Evolutionary conservation across 2,113 vertebrate genomes (phyloP).

Genomic region (Boleophthalmus pectinirostris): DNA sequence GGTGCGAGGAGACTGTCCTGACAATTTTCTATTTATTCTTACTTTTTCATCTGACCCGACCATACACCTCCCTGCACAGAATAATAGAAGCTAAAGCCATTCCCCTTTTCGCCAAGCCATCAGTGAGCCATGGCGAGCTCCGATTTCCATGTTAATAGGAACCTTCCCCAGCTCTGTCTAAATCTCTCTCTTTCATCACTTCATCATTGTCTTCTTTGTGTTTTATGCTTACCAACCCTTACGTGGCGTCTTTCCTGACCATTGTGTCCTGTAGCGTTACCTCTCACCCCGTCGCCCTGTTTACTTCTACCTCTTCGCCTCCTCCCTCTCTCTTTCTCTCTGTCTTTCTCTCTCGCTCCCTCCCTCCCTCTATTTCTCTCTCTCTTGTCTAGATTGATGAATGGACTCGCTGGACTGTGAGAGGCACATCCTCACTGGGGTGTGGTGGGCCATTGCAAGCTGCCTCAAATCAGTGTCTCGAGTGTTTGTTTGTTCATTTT

Average conservation of each 20-base stretch:
- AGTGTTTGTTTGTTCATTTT: slow-evolving; percentile 20
- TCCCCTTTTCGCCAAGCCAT: slow-evolving; percentile 72
- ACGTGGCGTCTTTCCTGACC: slow-evolving; percentile 24
- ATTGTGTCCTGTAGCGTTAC: slow-evolving; percentile 47
- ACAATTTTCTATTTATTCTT: slow-evolving; percentile 49
- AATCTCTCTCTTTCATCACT: slow-evolving; percentile 23
- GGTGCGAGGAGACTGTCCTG: slow-evolving; percentile 47
- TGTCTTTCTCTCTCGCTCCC: slow-evolving; percentile 23
- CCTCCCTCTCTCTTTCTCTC: slow-evolving; percentile 41
- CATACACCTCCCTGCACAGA: slow-evolving; percentile 71
- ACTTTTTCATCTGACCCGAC: slow-evolving; percentile 74
- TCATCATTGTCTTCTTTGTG: slow-evolving; percentile 31
- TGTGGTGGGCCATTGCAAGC: slow-evolving; percentile 53
- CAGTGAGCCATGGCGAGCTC: slow-evolving; percentile 65
- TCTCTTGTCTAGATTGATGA: slow-evolving; percentile 69
- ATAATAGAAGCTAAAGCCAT: slow-evolving; percentile 77
- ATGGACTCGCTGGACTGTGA: slow-evolving; percentile 74
- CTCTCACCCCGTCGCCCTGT: slow-evolving; percentile 64
- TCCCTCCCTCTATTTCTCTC: slow-evolving; percentile 18
- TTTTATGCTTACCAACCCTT: slow-evolving; percentile 36
- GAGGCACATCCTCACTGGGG: slow-evolving; percentile 57
- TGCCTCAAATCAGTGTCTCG: slow-evolving; percentile 44
- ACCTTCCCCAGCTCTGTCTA: slow-evolving; percentile 57
- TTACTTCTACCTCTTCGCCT: slow-evolving; percentile 52
- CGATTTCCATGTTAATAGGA: slow-evolving; percentile 81